Percentiles rank a stretch among this genome's conserved stretches.
Conservation (phyloP, 1,140 invertebrate genomes). For the Microvelia longipes region DNA sequence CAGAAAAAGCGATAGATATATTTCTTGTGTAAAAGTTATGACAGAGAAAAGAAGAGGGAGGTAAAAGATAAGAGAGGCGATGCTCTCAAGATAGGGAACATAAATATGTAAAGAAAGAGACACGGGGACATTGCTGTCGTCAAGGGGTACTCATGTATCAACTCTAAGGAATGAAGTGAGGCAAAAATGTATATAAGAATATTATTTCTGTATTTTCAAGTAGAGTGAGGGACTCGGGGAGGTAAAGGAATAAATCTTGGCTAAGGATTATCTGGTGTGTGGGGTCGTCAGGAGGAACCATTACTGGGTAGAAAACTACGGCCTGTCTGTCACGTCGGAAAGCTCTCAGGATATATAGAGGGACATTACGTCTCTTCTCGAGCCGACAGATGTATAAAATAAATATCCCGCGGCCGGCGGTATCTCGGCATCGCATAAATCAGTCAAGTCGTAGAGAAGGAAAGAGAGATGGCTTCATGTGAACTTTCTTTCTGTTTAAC, state of each 20-base stretch:
- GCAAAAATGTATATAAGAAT: neutral
- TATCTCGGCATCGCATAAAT: constrained; percentile 21
- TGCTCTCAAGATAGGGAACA: neutral
- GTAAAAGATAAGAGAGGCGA: neutral
- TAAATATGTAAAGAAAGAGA: neutral
- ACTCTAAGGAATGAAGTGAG: neutral
- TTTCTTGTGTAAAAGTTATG: neutral
- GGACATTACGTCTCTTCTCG: neutral
- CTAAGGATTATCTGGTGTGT: neutral
- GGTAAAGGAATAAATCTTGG: neutral
- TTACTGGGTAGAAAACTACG: neutral
- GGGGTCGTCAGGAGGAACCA: neutral
- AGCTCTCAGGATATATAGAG: constrained; percentile 1
- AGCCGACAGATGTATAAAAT: constrained; percentile 22
- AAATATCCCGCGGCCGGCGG: constrained; percentile 19
- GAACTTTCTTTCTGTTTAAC: constrained; percentile 14
- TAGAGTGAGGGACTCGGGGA: neutral
- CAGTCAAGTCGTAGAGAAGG: constrained; percentile 14
- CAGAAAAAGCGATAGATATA: neutral
- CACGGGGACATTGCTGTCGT: neutral
- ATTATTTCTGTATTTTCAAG: neutral
- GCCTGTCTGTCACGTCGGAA: constrained; percentile 10
- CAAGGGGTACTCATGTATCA: neutral
- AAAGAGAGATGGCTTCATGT: constrained; percentile 6
- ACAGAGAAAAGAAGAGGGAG: too few species aligned